Conservation (phyloP, 2,113 vertebrate genomes). For the Alces alces region DNA sequence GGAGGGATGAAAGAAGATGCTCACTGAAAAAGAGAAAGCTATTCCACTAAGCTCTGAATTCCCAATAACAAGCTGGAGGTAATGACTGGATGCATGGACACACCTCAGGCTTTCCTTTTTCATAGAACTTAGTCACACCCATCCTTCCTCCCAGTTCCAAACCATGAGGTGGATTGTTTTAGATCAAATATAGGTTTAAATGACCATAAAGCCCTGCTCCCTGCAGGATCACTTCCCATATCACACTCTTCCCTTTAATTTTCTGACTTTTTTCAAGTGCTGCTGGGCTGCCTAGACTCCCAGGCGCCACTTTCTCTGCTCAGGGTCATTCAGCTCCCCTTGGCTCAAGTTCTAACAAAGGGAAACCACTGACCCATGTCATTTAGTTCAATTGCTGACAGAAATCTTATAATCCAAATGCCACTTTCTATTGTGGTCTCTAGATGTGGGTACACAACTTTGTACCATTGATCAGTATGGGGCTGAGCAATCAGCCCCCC, state of each 20-base stretch:
- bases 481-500: neutral
- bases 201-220: neutral
- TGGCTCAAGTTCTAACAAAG: conserved; percentile 38
- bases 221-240: neutral
- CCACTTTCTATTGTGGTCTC: neutral
- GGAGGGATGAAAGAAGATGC: neutral
- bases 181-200: neutral
- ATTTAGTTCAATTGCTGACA: conserved; percentile 29
- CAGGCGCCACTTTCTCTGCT: neutral
- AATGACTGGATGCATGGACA: neutral
- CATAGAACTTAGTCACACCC: neutral
- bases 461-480: neutral
- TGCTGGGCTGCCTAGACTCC: neutral
- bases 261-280: neutral
- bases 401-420: conserved; percentile 40
- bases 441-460: neutral
- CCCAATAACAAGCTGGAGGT: neutral
- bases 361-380: conserved; percentile 1
- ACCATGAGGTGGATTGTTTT: neutral
- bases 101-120: neutral
- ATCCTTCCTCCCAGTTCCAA: neutral
- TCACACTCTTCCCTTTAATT: neutral
- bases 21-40: neutral
- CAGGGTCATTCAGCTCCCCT: neutral
- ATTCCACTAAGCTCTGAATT: neutral